Evolutionary conservation across 2,113 vertebrate species (phyloP).

Genomic region (Mola mola): DNA sequence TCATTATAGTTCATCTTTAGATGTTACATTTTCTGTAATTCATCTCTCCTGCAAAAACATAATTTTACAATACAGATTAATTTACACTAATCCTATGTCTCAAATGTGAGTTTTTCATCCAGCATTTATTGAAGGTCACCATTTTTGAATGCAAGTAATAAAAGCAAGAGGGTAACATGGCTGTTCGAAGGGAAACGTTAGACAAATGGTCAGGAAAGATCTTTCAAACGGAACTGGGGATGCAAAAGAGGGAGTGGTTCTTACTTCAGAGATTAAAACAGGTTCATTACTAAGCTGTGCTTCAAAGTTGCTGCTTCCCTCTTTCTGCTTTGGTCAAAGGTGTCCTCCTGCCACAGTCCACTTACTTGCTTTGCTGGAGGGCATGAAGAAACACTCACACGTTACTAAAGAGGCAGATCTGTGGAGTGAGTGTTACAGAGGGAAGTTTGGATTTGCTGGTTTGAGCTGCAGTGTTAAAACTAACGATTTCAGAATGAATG

Average conservation of each 20-base stretch:
- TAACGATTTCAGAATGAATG: no score
- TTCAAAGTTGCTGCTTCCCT: conserved; percentile 48
- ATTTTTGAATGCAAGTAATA: no score
- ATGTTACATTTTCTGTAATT: conserved; percentile 3
- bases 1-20: background rate
- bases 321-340: conserved; percentile 61
- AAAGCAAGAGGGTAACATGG: background rate
- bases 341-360: conserved; percentile 56
- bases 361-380: conserved; percentile 50
- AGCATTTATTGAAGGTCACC: no score
- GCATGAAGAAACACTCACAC: conserved; percentile 22
- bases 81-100: background rate
- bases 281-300: no score
- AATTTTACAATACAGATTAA: background rate
- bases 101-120: no score
- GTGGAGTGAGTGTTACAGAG: no score
- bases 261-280: conserved; percentile 32
- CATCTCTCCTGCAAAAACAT: background rate
- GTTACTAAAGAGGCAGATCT: no score
- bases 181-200: background rate
- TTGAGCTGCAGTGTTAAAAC: no score
- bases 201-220: background rate
- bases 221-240: background rate
- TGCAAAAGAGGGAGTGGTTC: conserved; percentile 19
- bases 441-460: no score